Evolutionary conservation across 1,140 invertebrate species (phyloP), one percentile per base, ranked within the genome.

Genomic region (Oscheius sp.): DNA sequence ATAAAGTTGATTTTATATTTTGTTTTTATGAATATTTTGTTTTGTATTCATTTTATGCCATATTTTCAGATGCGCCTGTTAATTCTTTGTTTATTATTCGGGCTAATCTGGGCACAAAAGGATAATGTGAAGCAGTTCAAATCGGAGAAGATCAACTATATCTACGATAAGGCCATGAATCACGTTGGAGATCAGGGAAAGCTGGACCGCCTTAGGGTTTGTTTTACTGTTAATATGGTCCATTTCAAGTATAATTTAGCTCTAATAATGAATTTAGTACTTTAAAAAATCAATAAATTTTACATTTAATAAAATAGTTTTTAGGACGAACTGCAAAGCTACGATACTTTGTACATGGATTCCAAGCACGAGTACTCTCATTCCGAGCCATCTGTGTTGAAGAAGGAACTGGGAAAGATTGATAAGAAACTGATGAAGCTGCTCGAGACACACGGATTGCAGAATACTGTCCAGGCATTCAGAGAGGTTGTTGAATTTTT

Each of bases 81-180:
- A 20, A 7, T 55, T 4, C 7, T 26, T 20, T 26, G 15, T 26
- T 23, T 23, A 4, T 55, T 55, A 23, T 23, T 55, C 7, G 23
- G 15, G 4, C 23, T 7, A 13, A 26, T 55, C 23, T 7, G 28
- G 4, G 49, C 15, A 13, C 38, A 42, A n/a, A 42, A 42, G 38
- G 10, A 13, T 20, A 23, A n/a, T n/a, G n/a, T n/a, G n/a, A n/a
- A n/a, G 23, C 52, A 20, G 23, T 65, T 13, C 36, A 34, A 38
- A 10, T 36, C 36, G 36, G 63, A 65, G 31, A 65, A 65, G 36
- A 42, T 65, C n/a, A 65, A 65, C 35, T 65, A 65, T 38, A 65
- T 65, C 28, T 65, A 65, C 31, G 63, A 65, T 3, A 65, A 65
- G 36, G 63, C 63, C 13, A 3, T 65, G 18, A 13, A 65, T 7